Percentiles rank a stretch among this genome's conserved stretches.
These are phyloP conservation scores for Panthera leo DNA, from an alignment of 2,113 vertebrate genomes.

Conservation along the genomic window DNA sequence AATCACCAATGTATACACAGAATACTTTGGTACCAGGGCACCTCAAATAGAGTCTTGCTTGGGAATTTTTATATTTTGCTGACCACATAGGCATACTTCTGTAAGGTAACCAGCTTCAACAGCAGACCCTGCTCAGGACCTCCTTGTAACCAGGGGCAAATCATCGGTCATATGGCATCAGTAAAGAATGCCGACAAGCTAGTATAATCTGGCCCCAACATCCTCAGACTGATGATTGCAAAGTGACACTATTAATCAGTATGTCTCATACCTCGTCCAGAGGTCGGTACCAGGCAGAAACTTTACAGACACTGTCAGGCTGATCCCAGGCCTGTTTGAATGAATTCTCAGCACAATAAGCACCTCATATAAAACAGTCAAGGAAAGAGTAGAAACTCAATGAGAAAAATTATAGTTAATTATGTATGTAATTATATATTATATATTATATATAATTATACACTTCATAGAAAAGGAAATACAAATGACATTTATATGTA, in stretches of 20 bases:
- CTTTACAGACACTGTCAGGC: neutral
- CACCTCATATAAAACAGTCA: neutral
- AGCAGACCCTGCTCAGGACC: neutral
- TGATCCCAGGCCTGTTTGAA: neutral
- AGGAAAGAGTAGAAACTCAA: neutral
- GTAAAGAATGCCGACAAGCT: neutral
- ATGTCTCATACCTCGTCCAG: neutral
- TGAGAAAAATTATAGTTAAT: neutral
- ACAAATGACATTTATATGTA: neutral
- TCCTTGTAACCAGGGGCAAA: neutral
- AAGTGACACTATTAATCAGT: neutral
- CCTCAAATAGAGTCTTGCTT: neutral
- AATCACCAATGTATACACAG: neutral
- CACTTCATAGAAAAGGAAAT: neutral
- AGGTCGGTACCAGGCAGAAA: neutral
- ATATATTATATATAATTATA: neutral
- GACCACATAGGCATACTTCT: neutral
- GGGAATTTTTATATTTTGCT: slow-evolving; percentile 33
- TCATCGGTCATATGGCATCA: neutral
- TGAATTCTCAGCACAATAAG: neutral
- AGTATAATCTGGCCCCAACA: neutral
- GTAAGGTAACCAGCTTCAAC: neutral
- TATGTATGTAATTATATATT: neutral
- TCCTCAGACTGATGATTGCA: neutral
- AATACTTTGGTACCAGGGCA: neutral